These are phyloP conservation scores for Andrena camellia DNA, from an alignment of 2,888 invertebrate genomes.

Conservation along the genomic window DNA sequence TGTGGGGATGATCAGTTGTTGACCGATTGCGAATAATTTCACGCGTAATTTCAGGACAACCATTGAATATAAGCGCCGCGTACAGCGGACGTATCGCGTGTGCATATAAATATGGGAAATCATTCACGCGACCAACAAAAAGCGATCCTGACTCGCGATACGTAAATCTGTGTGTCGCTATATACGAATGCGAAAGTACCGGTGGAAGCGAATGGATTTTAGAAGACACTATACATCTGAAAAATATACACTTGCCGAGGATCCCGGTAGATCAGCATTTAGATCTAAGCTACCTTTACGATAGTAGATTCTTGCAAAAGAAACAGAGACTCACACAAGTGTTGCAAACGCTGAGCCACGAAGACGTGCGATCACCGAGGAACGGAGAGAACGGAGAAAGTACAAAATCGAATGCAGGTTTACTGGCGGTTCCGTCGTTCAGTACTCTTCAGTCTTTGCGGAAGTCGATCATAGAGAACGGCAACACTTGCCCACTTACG, in stretches of 20 bases:
- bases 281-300: constrained; percentile 93
- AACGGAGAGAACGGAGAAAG: constrained; percentile 87
- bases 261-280: constrained; percentile 93
- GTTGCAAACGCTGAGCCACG: constrained; percentile 92
- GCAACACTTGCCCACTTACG: constrained; percentile 95
- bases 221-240: constrained; percentile 97
- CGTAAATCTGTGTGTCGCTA: constrained; percentile 96
- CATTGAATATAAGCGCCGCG: constrained; percentile 97
- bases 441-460: constrained; percentile 95
- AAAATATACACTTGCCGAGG: constrained; percentile 95
- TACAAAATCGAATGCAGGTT: constrained; percentile 85
- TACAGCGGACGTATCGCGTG: constrained; percentile 99
- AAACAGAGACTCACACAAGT: constrained; percentile 93
- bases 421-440: constrained; percentile 95
- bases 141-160: constrained; percentile 92
- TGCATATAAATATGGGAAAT: constrained; percentile 97
- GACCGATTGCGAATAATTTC: not conserved
- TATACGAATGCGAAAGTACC: constrained; percentile 99
- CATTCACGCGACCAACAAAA: constrained; percentile 93
- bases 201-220: constrained; percentile 97
- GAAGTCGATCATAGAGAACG: constrained; percentile 95
- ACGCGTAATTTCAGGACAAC: constrained; percentile 88
- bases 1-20: constrained; percentile 7
- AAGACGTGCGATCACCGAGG: constrained; percentile 89
- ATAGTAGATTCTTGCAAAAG: constrained; percentile 92